Conservation (phyloP, 2,888 invertebrate genomes). For the Apodemia duryi region DNA sequence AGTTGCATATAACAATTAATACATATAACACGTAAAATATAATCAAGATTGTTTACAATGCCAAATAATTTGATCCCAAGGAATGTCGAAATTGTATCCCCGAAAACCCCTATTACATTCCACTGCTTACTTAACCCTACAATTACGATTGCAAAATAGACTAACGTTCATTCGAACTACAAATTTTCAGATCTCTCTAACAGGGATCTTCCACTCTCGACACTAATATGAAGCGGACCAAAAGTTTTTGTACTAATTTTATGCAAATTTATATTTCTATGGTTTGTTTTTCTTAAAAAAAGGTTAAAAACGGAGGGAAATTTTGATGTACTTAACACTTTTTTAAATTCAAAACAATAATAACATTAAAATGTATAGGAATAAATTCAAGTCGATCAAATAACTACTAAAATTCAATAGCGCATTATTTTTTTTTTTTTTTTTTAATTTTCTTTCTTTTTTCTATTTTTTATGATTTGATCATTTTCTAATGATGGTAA, state of each 20-base stretch:
- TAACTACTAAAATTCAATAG: no score
- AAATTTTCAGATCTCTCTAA: slow-evolving; percentile 57
- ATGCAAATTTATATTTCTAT: no score
- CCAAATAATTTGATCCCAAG: slow-evolving; percentile 58
- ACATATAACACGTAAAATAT: slow-evolving; percentile 31
- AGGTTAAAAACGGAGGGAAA: no score
- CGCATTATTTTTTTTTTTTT: no score
- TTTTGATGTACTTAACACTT: no score
- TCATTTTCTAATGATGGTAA: no score
- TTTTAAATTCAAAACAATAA: no score
- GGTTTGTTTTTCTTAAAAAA: no score
- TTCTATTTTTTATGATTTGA: no score
- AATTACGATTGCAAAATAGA: slow-evolving; percentile 54
- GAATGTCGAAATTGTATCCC: slow-evolving; percentile 69
- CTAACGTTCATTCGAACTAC: slow-evolving; percentile 59
- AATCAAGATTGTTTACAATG: slow-evolving; percentile 32
- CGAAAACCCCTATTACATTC: slow-evolving; percentile 52
- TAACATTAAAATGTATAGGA: no score
- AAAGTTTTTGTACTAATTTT: not conserved
- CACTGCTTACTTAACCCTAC: slow-evolving; percentile 54
- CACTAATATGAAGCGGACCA: not conserved
- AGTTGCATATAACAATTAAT: slow-evolving; percentile 36
- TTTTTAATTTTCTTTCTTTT: no score
- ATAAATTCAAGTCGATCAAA: no score
- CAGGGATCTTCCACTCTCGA: slow-evolving; percentile 27